phyloP scores from a whole-genome alignment of 2,113 vertebrate species.

The Lepus americanus region DNA sequence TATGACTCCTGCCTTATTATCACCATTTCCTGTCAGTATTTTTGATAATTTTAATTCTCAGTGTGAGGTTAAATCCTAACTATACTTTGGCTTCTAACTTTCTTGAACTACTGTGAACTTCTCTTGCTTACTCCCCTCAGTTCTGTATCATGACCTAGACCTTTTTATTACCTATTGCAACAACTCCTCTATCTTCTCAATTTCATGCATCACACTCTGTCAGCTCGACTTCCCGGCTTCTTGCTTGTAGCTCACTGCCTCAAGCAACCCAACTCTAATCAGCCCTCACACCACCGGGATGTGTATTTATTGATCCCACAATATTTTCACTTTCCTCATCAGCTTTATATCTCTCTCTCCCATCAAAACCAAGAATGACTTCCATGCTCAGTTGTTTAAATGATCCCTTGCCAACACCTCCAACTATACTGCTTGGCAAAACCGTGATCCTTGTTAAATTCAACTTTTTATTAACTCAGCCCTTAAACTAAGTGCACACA shows the following conservation, averaged over 20 bases:
- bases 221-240: background rate
- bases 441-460: background rate
- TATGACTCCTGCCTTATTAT: no score
- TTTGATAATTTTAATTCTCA: background rate
- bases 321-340: conserved; percentile 49
- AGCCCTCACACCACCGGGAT: background rate
- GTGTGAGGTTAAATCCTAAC: background rate
- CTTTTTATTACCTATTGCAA: background rate
- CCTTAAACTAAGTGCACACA: background rate
- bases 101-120: background rate
- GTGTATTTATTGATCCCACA: background rate
- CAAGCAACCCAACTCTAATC: no score
- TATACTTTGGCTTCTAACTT: background rate
- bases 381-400: background rate
- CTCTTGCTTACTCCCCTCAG: background rate
- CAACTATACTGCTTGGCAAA: background rate
- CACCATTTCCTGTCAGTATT: background rate
- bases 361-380: background rate
- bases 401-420: background rate
- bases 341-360: background rate
- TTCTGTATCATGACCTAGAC: background rate
- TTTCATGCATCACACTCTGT: conserved; percentile 52
- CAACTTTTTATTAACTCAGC: background rate
- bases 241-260: background rate
- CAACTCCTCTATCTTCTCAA: conserved; percentile 5